Evolutionary conservation across 2,888 invertebrate genomes (phyloP).

Genomic region (Elgonia sp.): DNA sequence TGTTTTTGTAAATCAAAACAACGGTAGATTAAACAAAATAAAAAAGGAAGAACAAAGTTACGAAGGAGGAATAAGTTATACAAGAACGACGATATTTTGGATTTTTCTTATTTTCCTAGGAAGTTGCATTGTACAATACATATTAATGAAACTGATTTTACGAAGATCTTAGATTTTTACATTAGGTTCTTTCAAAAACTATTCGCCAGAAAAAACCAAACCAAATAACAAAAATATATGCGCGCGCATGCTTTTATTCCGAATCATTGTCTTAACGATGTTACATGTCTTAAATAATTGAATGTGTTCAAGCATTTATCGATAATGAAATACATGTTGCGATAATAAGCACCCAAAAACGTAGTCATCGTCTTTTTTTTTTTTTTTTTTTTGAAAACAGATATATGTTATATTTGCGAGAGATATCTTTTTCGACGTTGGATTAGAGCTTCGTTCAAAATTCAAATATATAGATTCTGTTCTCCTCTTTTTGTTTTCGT

Average conservation of each 20-base stretch:
- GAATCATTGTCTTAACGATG: conserved; percentile 50
- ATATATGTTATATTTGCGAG: conserved; percentile 37
- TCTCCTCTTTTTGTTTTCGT: conserved; percentile 48
- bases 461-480: conserved; percentile 28
- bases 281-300: conserved; percentile 56
- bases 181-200: conserved; percentile 49
- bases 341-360: conserved; percentile 47
- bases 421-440: conserved; percentile 2
- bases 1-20: conserved; percentile 69
- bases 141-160: conserved; percentile 45
- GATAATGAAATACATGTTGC: conserved; percentile 59
- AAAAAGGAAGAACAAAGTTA: conserved; percentile 3
- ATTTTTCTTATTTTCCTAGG: conserved; percentile 30
- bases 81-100: conserved; percentile 37
- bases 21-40: conserved; percentile 43
- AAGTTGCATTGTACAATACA: conserved; percentile 39
- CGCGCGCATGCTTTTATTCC: conserved; percentile 51
- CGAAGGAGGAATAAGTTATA: conserved; percentile 2
- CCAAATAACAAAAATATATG: conserved; percentile 32
- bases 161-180: conserved; percentile 53
- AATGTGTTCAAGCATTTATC: conserved; percentile 74
- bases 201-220: conserved; percentile 42
- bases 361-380: conserved; percentile 2
- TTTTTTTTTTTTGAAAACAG: conserved; percentile 20
- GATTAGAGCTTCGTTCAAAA: conserved; percentile 32